Conservation (phyloP, 2,113 vertebrate genomes). For the Aspiorhynchus laticeps region DNA sequence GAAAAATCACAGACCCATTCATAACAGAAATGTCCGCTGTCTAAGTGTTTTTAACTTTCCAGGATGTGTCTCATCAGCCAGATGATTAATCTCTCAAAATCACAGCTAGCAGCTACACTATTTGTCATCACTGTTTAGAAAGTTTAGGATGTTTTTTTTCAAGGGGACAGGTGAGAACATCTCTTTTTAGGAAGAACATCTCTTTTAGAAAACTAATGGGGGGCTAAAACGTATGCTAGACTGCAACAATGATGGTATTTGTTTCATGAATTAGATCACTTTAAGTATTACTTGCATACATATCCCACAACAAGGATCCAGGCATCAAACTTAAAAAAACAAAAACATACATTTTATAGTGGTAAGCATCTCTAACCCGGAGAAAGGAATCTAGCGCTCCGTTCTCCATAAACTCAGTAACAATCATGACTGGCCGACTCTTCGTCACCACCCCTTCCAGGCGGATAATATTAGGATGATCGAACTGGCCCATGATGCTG, state of each 20-base stretch:
- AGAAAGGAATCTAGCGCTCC: slow-evolving; percentile 95
- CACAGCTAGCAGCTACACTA: slow-evolving; percentile 56
- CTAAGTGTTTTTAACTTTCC: slow-evolving; percentile 57
- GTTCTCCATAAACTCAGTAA: slow-evolving; percentile 99
- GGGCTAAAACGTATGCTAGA: background rate
- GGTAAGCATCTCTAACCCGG: slow-evolving; percentile 77
- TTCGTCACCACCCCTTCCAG: slow-evolving; percentile 98
- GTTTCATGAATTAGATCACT: background rate
- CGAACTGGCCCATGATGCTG: slow-evolving; percentile 99
- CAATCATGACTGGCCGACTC: slow-evolving; percentile 97
- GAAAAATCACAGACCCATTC: slow-evolving; percentile 19
- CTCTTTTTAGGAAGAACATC: slow-evolving; percentile 5
- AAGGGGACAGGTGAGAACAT: slow-evolving; percentile 40
- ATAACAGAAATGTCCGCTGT: background rate
- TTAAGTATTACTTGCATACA: background rate
- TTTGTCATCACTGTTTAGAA: slow-evolving; percentile 54
- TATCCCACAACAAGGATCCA: background rate
- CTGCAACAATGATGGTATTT: background rate
- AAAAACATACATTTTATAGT: background rate
- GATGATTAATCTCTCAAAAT: slow-evolving; percentile 67
- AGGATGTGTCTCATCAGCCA: slow-evolving; percentile 61
- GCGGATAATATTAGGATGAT: slow-evolving; percentile 98
- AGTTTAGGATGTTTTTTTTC: slow-evolving; percentile 54
- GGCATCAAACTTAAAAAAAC: background rate
- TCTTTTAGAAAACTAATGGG: background rate